A percentile compares a stretch with the other conserved stretches of the same genome.
Evolutionary conservation across 2,113 vertebrate genomes (phyloP).

Genomic region (Copsychus sechellarum): DNA sequence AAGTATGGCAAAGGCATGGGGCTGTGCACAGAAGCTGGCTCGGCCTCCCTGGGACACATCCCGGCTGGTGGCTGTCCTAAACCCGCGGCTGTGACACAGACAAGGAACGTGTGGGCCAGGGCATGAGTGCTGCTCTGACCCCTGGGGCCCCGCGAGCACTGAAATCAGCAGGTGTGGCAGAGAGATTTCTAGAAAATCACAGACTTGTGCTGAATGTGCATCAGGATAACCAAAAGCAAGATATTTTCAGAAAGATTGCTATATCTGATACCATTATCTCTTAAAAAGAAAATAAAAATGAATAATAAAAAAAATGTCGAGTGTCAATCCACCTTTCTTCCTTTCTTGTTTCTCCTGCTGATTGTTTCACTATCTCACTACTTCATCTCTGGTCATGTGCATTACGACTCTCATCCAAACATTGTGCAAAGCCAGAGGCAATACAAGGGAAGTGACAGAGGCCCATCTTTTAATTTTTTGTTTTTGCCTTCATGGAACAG

Average conservation of each 20-base stretch:
- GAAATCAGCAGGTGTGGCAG: no score
- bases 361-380: not conserved
- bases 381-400: no score
- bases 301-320: no score
- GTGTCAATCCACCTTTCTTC: not conserved
- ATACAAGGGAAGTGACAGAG: not conserved
- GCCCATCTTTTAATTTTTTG: not conserved
- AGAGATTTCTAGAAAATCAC: not conserved
- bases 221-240: not conserved
- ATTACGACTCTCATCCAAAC: not conserved
- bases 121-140: no score
- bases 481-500: not conserved
- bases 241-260: not conserved
- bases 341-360: not conserved
- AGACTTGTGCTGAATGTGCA: not conserved
- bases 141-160: no score
- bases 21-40: no score
- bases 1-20: not conserved
- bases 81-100: no score
- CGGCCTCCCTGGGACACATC: no score
- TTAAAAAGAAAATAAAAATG: not conserved
- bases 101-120: no score
- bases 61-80: no score
- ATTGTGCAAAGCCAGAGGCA: not conserved
- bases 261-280: not conserved